These are phyloP conservation scores for Drosophila mayri DNA, from an alignment of 1,140 invertebrate species.

Conservation along the genomic window DNA sequence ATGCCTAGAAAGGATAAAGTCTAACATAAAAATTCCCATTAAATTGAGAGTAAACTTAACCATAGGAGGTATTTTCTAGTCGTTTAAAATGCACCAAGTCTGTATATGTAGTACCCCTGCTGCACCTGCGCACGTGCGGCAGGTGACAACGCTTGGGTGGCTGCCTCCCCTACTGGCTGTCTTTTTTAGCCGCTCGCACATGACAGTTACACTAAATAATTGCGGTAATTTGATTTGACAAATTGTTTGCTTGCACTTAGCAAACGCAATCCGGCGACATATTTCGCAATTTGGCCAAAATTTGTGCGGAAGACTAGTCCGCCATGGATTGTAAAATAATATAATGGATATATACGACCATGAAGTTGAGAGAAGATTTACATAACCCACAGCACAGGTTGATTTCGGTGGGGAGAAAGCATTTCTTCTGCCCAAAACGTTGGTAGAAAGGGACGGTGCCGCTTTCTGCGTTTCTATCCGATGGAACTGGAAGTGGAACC, in stretches of 20 bases:
- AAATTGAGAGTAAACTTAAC: neutral
- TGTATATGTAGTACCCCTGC: constrained; percentile 2
- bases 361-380: constrained; percentile 53
- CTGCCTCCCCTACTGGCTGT: constrained; percentile 14
- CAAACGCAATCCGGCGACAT: constrained; percentile 44
- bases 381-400: constrained; percentile 47
- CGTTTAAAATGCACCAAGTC: neutral
- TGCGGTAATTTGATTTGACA: constrained; percentile 77
- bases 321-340: constrained; percentile 52
- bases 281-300: constrained; percentile 67
- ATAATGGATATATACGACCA: constrained; percentile 10
- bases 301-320: constrained; percentile 44
- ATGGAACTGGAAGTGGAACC: constrained; percentile 19
- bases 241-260: constrained; percentile 75
- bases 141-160: constrained; percentile 66
- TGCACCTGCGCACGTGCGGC: constrained; percentile 51
- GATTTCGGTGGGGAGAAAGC: constrained; percentile 59
- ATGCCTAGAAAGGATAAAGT: neutral
- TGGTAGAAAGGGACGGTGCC: constrained; percentile 45
- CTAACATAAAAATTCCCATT: neutral
- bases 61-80: neutral
- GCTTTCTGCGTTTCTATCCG: constrained; percentile 71
- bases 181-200: constrained; percentile 11
- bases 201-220: constrained; percentile 70
- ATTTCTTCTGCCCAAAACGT: constrained; percentile 42